Conservation (phyloP, 2,888 invertebrate species). For the Caenorhabditis sp. region DNA sequence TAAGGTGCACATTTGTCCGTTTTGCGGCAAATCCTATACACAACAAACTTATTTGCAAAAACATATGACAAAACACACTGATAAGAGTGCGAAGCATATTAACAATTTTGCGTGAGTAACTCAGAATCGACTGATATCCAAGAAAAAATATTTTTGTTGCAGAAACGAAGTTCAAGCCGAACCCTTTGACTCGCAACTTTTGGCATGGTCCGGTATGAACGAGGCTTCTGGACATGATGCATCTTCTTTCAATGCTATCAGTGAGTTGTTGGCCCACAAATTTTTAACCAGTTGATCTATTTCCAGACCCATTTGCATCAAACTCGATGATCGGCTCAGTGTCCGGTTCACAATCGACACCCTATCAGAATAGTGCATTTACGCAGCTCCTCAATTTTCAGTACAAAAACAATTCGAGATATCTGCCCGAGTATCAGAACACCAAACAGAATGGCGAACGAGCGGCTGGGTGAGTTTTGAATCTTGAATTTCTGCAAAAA, state of each 20-base stretch:
- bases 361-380: conserved; percentile 54
- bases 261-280: conserved; percentile 19
- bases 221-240: conserved; percentile 24
- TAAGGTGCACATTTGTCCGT: conserved; percentile 94
- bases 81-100: conserved; percentile 45
- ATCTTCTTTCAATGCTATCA: conserved; percentile 37
- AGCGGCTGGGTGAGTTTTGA: conserved; percentile 47
- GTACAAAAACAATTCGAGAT: conserved; percentile 32
- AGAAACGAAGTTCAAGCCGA: conserved; percentile 48
- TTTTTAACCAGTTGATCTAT: neutral
- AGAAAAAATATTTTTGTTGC: neutral
- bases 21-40: conserved; percentile 98
- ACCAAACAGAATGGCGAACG: conserved; percentile 46
- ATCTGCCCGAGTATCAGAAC: conserved; percentile 45
- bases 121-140: too few species aligned
- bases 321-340: conserved; percentile 55
- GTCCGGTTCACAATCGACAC: conserved; percentile 26
- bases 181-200: conserved; percentile 31
- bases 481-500: neutral
- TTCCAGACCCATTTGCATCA: conserved; percentile 44
- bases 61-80: conserved; percentile 94
- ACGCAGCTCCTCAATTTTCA: conserved; percentile 55
- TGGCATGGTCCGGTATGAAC: conserved; percentile 32
- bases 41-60: conserved; percentile 98
- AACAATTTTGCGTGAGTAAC: neutral